Evolutionary conservation across 2,888 invertebrate genomes (phyloP).

Genomic region (Gandaritis pyraliata): DNA sequence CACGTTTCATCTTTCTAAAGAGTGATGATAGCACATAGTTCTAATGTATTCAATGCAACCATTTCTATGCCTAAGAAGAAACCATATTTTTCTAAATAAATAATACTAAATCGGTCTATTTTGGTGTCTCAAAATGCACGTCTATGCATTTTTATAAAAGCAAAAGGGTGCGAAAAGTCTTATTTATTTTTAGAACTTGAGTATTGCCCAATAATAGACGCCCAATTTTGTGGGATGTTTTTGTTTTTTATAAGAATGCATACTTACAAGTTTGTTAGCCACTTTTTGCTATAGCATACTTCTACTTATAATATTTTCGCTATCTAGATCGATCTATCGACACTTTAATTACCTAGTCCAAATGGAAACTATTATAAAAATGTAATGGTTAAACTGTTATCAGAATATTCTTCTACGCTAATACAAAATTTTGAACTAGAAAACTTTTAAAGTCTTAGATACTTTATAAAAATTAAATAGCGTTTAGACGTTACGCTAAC

Average conservation of each 20-base stretch:
- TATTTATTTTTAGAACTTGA: constrained; percentile 58
- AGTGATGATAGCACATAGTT: constrained; percentile 57
- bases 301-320: constrained; percentile 69
- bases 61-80: constrained; percentile 68
- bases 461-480: constrained; percentile 58
- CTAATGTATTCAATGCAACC: constrained; percentile 60
- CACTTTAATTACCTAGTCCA: constrained; percentile 60
- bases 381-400: constrained; percentile 73
- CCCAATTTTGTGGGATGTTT: constrained; percentile 50
- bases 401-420: constrained; percentile 82
- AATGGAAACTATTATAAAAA: constrained; percentile 68
- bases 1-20: constrained; percentile 48
- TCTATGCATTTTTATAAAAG: constrained; percentile 65
- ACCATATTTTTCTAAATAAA: constrained; percentile 73
- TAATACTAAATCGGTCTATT: constrained; percentile 57
- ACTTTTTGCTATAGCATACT: constrained; percentile 69
- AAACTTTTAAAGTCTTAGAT: constrained; percentile 68
- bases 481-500: constrained; percentile 64
- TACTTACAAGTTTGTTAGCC: constrained; percentile 54
- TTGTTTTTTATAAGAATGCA: constrained; percentile 65
- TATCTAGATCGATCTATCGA: constrained; percentile 73
- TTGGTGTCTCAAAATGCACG: constrained; percentile 51
- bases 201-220: constrained; percentile 54
- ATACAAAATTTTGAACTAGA: constrained; percentile 74
- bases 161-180: constrained; percentile 50